Percentiles rank a stretch among this genome's conserved stretches.
Evolutionary conservation across 2,888 invertebrate genomes (phyloP).

Genomic region (Tipula confusa): DNA sequence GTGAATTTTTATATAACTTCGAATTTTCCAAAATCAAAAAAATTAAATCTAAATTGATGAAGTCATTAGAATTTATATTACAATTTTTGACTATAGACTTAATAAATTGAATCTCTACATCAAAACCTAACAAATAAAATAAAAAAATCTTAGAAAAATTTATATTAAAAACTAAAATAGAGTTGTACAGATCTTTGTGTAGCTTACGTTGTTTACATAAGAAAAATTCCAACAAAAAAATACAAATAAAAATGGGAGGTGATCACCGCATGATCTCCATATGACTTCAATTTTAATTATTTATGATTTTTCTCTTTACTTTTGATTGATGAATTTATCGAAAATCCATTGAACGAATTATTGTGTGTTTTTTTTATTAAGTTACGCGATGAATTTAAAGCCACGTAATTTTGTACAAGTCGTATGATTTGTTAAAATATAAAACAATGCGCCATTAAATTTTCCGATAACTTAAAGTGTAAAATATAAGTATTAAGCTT

Average conservation of each 20-base stretch:
- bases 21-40: background rate
- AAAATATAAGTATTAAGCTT: background rate
- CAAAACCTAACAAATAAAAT: background rate
- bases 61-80: background rate
- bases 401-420: background rate
- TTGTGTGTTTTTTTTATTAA: background rate
- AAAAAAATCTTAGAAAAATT: background rate
- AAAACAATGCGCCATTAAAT: background rate
- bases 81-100: background rate
- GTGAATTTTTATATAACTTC: background rate
- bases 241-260: background rate
- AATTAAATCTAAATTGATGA: constrained; percentile 7
- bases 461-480: background rate
- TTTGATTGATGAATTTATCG: background rate
- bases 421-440: background rate
- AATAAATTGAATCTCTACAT: background rate
- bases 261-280: constrained; percentile 20
- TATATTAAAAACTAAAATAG: background rate
- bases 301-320: background rate
- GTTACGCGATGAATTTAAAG: background rate
- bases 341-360: background rate
- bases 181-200: background rate
- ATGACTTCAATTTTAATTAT: constrained; percentile 12
- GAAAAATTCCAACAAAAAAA: background rate
- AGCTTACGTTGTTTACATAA: background rate